Conservation (phyloP, 2,888 invertebrate genomes). For the Nesidiocoris tenuis region DNA sequence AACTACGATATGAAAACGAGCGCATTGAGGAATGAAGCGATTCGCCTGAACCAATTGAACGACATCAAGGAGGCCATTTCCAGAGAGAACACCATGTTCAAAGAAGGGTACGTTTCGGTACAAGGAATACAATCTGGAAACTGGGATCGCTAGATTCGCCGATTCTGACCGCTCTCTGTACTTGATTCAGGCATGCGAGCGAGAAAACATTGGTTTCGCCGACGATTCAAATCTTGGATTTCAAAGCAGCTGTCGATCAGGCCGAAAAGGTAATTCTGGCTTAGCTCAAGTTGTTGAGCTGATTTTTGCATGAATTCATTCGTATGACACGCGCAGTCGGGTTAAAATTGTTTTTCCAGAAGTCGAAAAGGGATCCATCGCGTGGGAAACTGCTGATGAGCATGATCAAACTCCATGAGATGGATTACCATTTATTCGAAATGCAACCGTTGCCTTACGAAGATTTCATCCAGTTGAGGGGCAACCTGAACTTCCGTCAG, state of each 20-base stretch:
- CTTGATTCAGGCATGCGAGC: slow-evolving; percentile 3
- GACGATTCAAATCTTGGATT: slow-evolving; percentile 30
- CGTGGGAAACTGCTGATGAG: slow-evolving; percentile 57
- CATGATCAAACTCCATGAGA: slow-evolving; percentile 69
- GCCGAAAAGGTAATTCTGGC: not conserved
- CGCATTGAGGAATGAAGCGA: slow-evolving; percentile 18
- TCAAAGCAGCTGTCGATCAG: slow-evolving; percentile 27
- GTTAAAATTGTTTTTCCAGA: not conserved
- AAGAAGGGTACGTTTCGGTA: slow-evolving; percentile 31
- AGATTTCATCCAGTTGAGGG: slow-evolving; percentile 69
- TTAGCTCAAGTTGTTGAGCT: not conserved
- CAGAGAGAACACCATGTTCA: slow-evolving; percentile 52
- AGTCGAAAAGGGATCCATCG: not conserved
- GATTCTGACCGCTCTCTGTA: not conserved
- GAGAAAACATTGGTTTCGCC: slow-evolving; percentile 16
- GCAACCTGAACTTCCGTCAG: slow-evolving; percentile 66
- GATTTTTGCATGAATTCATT: not conserved
- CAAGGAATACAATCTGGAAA: too few species aligned
- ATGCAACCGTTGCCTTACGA: slow-evolving; percentile 71
- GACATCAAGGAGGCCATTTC: slow-evolving; percentile 56
- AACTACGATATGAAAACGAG: slow-evolving; percentile 58
- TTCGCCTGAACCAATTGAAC: slow-evolving; percentile 52
- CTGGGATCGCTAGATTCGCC: not conserved
- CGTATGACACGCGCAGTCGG: too few species aligned
- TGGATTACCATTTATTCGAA: slow-evolving; percentile 67